Base-by-base conservation (phyloP, 2,797 vertebrate species). In the Decapterus maruadsi region DNA sequence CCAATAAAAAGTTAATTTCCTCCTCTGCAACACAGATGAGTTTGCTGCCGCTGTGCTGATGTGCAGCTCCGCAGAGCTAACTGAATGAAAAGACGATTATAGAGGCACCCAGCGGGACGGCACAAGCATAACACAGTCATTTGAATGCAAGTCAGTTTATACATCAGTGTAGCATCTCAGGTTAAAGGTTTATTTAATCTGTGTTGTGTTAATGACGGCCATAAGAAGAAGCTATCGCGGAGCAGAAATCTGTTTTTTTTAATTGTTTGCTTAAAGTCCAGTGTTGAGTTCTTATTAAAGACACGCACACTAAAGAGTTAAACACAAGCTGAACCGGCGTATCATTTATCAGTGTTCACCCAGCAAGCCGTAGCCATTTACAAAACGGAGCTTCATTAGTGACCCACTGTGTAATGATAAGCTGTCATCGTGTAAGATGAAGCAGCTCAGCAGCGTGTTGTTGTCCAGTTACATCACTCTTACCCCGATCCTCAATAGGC, bases 381-480 rank as follows among this genome's bases (percentile, higher is more conserved):
- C 53, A 68, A 76, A 80, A 70, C 19, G 69, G 83, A 78, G 77
- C 88, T 84, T 90, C 91, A 94, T 93, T 88, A 86, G 86, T 20
- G 78, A 75, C 78, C 82, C 56, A 16, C 80, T 81, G 74, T 34
- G 71, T 77, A 77, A 75, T 68, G 77, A 90, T 74, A 77, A 88
- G 77, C 81, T 80, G 78, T 86, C 75, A 78, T 78, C 59, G 13
- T 63, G 76, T 67, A 56, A 82, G 81, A 81, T 57, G 73, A 76
- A 76, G 84, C 68, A 43, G 65, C 59, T 68, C 74, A 40, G 69
- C 67, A 60, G 67, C 69, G 19, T 55, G 76, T 81, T 89, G 88
- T 91, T 85, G 84, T 85, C 66, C 81, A n/a, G 16, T 90, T 87
- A 60, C 92, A 85, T 92, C 90, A 90, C 74, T 77, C 81, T 64